Base-by-base conservation (phyloP, 2,888 invertebrate species). In the Xestia ashworthii region DNA sequence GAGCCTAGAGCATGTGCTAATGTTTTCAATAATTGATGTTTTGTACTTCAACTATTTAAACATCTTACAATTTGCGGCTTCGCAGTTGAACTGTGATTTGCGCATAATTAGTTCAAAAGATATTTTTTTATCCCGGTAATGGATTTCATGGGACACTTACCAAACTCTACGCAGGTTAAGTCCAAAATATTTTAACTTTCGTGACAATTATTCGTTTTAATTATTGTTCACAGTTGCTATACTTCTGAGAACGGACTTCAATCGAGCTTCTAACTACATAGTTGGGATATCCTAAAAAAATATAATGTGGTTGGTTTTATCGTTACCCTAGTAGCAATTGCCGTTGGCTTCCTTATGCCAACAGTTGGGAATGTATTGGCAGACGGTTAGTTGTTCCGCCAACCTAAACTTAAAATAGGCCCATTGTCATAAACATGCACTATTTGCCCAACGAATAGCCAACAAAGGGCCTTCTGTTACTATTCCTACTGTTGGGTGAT, bases 1-100 rank as follows among this genome's bases (percentile, higher is more conserved):
- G 70, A 65, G 70, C 79, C 72, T 78, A 79, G 62, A 76, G 64
- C 66, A 76, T 74, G 62, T 58, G 91, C 76, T 83, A 71, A 85
- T 76, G 62, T 71, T 74, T 71, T 46, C 60, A 74, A 60, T 84
- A 60, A 75, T 60, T 62, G 19, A 67, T 55, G 41, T 64, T 70
- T 78, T 67, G 11, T 48, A 55, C 25, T 41, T 48, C 53, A 64
- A 55, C 41, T 22, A 38, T 25, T 32, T 9, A 25, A 5, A 55
- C 38, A 12, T 22, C 12, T 25, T 9, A 11, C 1, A 16, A 3
- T 55, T 53, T 32, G 44, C 14, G 14, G 25, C 9, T 41, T 68
- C 16, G 6, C 9, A 16, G 32, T 32, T 60, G 60, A 32, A 60
- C 60, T 60, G 19, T 50, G 3, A 16, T 32, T 60, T 32, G 60